phyloP scores from a whole-genome alignment of 2,113 vertebrate species.

The Phalacrocorax brasilianus region DNA sequence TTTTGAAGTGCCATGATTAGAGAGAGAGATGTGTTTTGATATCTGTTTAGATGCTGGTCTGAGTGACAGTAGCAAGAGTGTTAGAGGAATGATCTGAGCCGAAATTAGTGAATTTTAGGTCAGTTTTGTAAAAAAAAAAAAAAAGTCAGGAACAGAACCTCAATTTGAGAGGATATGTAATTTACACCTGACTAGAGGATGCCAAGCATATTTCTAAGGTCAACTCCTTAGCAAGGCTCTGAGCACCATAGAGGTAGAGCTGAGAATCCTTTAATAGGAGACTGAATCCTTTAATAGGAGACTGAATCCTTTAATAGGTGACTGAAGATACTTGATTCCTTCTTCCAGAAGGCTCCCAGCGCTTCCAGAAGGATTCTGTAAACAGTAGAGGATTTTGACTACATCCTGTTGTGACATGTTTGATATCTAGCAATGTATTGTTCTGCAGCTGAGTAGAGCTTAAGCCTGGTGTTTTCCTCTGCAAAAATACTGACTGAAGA shows the following conservation, averaged over 20 bases:
- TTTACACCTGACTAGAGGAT: background rate
- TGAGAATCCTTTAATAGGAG: background rate
- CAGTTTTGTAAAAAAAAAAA: background rate
- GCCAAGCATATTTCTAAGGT: background rate
- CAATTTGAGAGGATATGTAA: background rate
- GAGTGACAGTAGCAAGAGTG: slow-evolving; percentile 8
- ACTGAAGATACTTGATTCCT: background rate
- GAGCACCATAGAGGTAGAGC: background rate
- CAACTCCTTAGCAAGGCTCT: background rate
- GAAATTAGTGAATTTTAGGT: slow-evolving; percentile 21
- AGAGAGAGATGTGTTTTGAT: background rate
- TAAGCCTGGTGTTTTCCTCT: background rate
- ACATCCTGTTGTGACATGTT: background rate
- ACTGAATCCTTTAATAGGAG: background rate
- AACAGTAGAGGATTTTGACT: background rate
- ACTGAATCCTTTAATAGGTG: background rate
- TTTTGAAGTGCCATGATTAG: background rate
- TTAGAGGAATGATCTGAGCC: background rate
- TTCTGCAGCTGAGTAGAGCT: background rate
- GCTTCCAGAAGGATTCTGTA: background rate
- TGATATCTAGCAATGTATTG: background rate
- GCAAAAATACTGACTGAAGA: background rate
- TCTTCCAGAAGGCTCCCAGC: background rate
- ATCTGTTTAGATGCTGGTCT: slow-evolving; percentile 22
- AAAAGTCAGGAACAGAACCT: background rate